Base-by-base conservation (phyloP, 2,888 invertebrate genomes). In the Lycocerus yunnanus region DNA sequence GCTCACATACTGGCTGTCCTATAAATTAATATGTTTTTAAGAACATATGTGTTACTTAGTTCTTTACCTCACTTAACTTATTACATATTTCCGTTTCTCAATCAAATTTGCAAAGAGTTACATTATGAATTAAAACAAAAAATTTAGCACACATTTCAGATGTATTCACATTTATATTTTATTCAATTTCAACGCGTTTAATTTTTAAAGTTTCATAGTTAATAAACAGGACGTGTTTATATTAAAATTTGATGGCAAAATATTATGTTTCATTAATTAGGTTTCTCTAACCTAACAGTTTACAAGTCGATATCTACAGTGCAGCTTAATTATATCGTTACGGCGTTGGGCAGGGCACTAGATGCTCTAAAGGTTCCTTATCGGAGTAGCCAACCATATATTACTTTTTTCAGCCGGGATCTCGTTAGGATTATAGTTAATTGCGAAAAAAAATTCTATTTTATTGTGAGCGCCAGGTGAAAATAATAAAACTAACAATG, bases 1-100 rank as follows among this genome's bases (percentile, higher is more conserved):
- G 67, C 63, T 74, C 71, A 71, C 71, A 71, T 67, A 71, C 71
- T 63, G 18, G 13, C 74, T 71, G 68, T 74, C 63, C 71, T 68
- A 71, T 71, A 71, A 71, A 74, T 74, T 74, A 74, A 74, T 74
- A 71, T 58, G 59, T 74, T 74, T 74, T 71, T 73, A 65, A 71
- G 65, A 63, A 69, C 69, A 63, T 69, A 66, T 66, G 58, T 66
- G 66, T 58, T 63, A 58, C 58, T 59, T 66, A 66, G 69, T 60
- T 24, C 66, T 69, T n/a, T 43, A 43, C 43, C 43, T 43, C 43
- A 43, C 43, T 43, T 43, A 43, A 43, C 43, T 43, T 43, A 43
- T 43, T 43, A 43, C 43, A 43, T 43, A 43, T 43, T 43, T 43
- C 43, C 43, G 43, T 43, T 43, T 43, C 43, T 43, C 43, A 43